Conservation (phyloP, 1,140 invertebrate genomes). For the Hylyphantes graminicola region DNA sequence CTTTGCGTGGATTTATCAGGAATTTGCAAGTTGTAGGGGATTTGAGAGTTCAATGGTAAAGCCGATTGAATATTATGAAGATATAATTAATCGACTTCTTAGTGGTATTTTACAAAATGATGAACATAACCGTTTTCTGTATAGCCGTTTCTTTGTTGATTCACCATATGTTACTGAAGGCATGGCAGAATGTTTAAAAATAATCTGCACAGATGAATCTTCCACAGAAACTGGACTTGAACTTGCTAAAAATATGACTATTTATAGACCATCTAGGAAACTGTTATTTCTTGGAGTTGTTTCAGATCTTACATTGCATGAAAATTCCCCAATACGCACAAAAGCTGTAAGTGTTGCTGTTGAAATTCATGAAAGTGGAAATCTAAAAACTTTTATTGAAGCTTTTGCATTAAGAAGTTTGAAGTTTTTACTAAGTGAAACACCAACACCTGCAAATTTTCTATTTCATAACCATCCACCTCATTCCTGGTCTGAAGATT, state of each 20-base stretch:
- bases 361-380: slow-evolving; percentile 79
- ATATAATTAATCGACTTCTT: slow-evolving; percentile 82
- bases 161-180: slow-evolving; percentile 90
- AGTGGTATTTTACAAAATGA: slow-evolving; percentile 75
- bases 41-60: slow-evolving; percentile 73
- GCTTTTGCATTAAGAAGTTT: slow-evolving; percentile 83
- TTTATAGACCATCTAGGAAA: slow-evolving; percentile 83
- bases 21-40: slow-evolving; percentile 89
- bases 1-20: slow-evolving; percentile 92
- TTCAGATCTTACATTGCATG: slow-evolving; percentile 62
- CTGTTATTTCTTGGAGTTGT: slow-evolving; percentile 65
- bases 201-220: slow-evolving; percentile 79
- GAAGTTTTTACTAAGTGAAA: slow-evolving; percentile 76
- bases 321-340: slow-evolving; percentile 74
- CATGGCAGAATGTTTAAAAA: slow-evolving; percentile 83
- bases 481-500: slow-evolving; percentile 85
- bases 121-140: slow-evolving; percentile 75
- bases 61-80: slow-evolving; percentile 83
- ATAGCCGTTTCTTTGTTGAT: slow-evolving; percentile 81
- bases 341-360: slow-evolving; percentile 80
- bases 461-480: slow-evolving; percentile 40
- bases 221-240: slow-evolving; percentile 69
- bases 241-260: slow-evolving; percentile 81
- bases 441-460: slow-evolving; percentile 75
- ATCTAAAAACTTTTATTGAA: slow-evolving; percentile 80